Base-by-base conservation (phyloP, 2,113 vertebrate species). In the Seriola quinqueradiata region DNA sequence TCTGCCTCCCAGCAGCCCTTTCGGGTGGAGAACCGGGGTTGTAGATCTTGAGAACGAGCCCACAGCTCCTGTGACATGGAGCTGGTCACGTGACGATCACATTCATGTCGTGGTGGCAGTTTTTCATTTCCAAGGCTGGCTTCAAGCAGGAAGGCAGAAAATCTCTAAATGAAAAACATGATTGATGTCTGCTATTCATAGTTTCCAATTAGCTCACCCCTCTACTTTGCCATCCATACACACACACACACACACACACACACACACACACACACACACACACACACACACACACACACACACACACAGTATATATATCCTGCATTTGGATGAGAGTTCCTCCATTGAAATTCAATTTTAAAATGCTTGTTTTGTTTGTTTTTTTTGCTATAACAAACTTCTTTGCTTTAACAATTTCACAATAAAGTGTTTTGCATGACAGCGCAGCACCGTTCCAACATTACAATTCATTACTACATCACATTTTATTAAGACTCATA, bases 121-220 rank as follows among this genome's bases (percentile, higher is more conserved):
- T 81, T 88, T 79, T 69, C 87, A 77, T 65, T 65, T 82, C 64
- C 71, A 58, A 83, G 55, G 65, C 76, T 52, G 82, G 70, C 69
- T 82, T 74, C 46, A 55, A 88, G 68, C 74, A 70, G 79, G 73
- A 84, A 84, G 86, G 75, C 75, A 80, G 64, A 83, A 81, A 77
- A 81, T 85, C 73, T 72, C 69, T 28, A 48, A 65, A 89, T 88
- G 77, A 84, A 75, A 83, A 82, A 81, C 14, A 14, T 73, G 87
- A 91, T 85, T 86, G 85, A 87, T 74, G 74, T 32, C 72, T 70
- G 76, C 82, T 79, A 74, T 80, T 89, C 70, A 84, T 78, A 81
- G 78, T 38, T 79, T 74, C 57, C 61, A 91, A 89, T 89, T 79
- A 86, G 84, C 83, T 70, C 75, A 36, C 25, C 34, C 25, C 77